Evolutionary conservation across 2,888 invertebrate genomes (phyloP), one percentile per base, ranked within the genome.

Genomic region (Sturmia bella): DNA sequence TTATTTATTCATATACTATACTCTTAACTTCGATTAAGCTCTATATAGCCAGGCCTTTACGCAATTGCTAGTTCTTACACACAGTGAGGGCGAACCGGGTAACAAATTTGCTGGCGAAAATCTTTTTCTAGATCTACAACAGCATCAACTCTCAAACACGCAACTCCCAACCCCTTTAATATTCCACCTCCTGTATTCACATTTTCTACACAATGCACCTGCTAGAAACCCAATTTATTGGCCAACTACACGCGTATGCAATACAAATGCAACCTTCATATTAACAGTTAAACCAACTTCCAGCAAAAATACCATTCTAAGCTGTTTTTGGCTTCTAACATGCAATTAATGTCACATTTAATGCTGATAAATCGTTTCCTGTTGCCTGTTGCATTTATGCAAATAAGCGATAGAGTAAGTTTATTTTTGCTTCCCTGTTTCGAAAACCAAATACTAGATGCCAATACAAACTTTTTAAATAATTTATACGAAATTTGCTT

Each of bases 291-390:
- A 17, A 57, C 3, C 21, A 21, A 19, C 37, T 5, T 12, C 21
- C 12, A 6, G 12, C n/a, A 27, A 27, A 52, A 52, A 27, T 52
- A 15, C 52, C 15, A 3, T 15, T 64, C 11, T 17, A 56, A 64
- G 37, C 24, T 27, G 13, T 52, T 52, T 54, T 32, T 50, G 45
- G 50, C 43, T 24, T 9, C 52, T 54, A 24, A 61, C 52, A 21
- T 68, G 59, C 43, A 76, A 43, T 69, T 61, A 17, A 52, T 76
- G 76, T 69, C 61, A 69, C 61, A 69, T 39, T 69, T 63, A 76
- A 76, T 76, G 37, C 52, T 76, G 61, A 76, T 76, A 76, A 76
- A 76, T 69, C 61, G 69, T 54, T 69, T 2, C 37, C 32, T 54
- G 41, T 45, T 76, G 21, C 41, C 43, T 54, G 37, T 69, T 69